Conservation (phyloP, 2,113 vertebrate genomes). For the Tetrao urogallus region DNA sequence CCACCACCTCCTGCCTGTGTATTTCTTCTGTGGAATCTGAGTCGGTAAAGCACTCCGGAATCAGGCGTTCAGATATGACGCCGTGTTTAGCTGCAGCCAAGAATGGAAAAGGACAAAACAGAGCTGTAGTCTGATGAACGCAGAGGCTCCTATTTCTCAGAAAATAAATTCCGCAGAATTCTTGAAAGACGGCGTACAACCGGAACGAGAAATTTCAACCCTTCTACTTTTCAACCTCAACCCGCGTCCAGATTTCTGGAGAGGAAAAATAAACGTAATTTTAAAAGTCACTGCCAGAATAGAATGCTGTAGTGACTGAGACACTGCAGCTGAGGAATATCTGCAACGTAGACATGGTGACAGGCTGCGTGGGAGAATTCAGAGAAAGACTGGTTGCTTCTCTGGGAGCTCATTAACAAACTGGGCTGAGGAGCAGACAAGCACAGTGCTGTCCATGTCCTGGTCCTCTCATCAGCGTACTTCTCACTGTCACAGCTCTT, state of each 20-base stretch:
- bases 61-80: background rate
- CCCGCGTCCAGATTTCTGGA: background rate
- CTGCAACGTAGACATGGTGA: background rate
- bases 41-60: background rate
- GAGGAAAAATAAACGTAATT: background rate
- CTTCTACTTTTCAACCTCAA: background rate
- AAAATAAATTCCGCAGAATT: background rate
- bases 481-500: background rate
- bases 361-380: background rate
- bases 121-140: fast-evolving
- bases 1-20: background rate
- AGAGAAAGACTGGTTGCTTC: background rate
- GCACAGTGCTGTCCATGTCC: background rate
- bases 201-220: background rate
- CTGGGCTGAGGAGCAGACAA: background rate
- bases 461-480: background rate
- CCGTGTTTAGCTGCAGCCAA: background rate
- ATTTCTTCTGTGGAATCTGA: background rate
- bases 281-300: background rate
- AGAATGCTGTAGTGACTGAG: background rate
- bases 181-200: background rate
- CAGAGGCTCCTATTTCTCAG: background rate
- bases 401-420: background rate
- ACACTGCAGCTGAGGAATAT: background rate
- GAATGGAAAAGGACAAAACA: background rate